Conservation (phyloP, 2,113 vertebrate species). For the Regulus satrapa region DNA sequence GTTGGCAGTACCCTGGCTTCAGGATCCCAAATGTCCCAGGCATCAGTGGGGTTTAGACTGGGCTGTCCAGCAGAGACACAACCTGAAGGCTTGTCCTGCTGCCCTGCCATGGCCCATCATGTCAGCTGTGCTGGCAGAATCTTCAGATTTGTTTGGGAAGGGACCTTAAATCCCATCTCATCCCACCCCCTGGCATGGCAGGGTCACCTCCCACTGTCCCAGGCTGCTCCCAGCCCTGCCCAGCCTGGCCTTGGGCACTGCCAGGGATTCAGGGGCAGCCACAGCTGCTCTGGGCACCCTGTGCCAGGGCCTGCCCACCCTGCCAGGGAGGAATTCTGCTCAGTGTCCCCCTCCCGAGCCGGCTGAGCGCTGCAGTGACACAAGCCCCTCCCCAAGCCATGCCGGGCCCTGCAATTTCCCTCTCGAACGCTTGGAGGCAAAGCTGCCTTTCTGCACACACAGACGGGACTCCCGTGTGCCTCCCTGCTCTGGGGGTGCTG, state of each 20-base stretch:
- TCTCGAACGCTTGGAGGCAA: not conserved
- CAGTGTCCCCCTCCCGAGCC: fast-evolving
- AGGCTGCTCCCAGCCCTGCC: fast-evolving
- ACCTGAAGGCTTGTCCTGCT: not conserved
- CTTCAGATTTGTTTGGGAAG: not conserved
- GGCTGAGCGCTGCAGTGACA: not conserved
- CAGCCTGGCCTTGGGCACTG: fast-evolving
- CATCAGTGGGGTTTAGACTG: not conserved
- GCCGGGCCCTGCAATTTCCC: not conserved
- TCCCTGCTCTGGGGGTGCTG: not conserved
- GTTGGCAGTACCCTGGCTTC: not conserved
- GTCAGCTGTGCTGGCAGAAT: not conserved
- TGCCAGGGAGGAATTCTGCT: not conserved
- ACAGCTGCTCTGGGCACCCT: not conserved
- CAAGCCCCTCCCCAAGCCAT: fast-evolving
- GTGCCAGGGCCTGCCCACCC: not conserved
- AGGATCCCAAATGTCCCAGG: not conserved
- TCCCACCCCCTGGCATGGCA: not conserved
- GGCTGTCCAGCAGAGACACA: not conserved
- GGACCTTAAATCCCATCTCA: not conserved
- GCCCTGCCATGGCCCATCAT: not conserved
- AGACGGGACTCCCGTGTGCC: not conserved
- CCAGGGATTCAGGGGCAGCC: not conserved
- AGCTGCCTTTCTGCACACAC: not conserved
- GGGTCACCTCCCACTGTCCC: not conserved